phyloP scores from a whole-genome alignment of 2,797 vertebrate genomes.

The Melanotaenia trifasciata region DNA sequence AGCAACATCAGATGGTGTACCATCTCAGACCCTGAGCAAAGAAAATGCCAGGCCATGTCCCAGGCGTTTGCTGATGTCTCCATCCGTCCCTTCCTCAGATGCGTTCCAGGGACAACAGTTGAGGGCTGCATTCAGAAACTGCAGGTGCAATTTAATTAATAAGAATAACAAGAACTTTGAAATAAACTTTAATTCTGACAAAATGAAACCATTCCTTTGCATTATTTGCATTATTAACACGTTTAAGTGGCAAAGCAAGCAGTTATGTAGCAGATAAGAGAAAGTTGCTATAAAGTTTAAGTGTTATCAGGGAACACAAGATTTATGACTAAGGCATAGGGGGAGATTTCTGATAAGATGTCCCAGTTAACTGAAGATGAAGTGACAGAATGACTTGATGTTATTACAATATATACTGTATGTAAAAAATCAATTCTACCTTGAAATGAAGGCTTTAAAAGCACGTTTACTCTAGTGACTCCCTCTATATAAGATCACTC shows the following conservation, averaged over 20 bases:
- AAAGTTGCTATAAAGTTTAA: slow-evolving; percentile 3
- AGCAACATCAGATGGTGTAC: slow-evolving; percentile 89
- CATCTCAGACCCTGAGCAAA: slow-evolving; percentile 83
- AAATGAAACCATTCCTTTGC: neutral
- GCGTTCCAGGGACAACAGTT: slow-evolving; percentile 69
- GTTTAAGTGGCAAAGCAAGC: neutral
- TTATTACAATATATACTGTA: neutral
- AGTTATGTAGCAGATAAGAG: slow-evolving; percentile 34
- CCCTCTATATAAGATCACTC: too few species aligned
- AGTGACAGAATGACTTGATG: too few species aligned
- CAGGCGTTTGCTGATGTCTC: slow-evolving; percentile 79
- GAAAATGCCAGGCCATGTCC: slow-evolving; percentile 90
- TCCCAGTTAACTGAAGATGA: neutral
- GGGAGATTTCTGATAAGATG: neutral
- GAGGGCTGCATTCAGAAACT: slow-evolving; percentile 86
- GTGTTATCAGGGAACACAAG: slow-evolving; percentile 11
- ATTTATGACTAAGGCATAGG: slow-evolving; percentile 17
- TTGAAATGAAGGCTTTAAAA: too few species aligned
- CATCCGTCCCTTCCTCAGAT: slow-evolving; percentile 85
- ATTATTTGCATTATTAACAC: neutral
- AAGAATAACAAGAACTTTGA: neutral
- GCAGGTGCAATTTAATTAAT: slow-evolving; percentile 75
- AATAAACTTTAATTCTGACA: neutral
- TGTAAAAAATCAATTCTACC: too few species aligned
- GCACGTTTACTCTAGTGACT: too few species aligned